Percentiles rank a stretch among this genome's conserved stretches.
Evolutionary conservation across 2,797 vertebrate genomes (phyloP).

Genomic region (Dipus sagitta): DNA sequence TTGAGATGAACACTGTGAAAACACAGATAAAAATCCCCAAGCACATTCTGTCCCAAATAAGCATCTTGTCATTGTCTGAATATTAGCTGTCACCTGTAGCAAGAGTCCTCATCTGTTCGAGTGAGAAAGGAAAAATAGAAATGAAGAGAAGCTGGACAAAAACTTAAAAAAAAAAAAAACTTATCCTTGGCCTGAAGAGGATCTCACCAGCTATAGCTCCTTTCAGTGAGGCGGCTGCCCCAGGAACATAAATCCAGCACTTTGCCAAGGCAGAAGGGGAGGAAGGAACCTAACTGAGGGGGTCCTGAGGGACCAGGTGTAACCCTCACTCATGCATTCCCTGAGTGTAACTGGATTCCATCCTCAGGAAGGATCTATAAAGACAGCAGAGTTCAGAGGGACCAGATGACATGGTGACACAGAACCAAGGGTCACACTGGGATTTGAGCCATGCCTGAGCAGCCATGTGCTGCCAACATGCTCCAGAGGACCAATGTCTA

Average conservation of each 20-base stretch:
- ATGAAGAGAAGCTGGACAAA: not conserved
- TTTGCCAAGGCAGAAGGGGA: rapidly evolving
- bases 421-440: not conserved
- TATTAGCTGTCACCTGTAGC: constrained; percentile 39
- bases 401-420: not conserved
- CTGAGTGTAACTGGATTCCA: rapidly evolving
- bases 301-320: too few relatives aligned
- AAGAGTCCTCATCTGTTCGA: constrained; percentile 34
- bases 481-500: not conserved
- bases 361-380: not conserved
- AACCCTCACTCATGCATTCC: not conserved
- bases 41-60: constrained; percentile 53
- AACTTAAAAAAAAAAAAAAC: not conserved
- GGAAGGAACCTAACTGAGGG: not conserved
- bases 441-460: not conserved
- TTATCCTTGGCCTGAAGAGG: not conserved
- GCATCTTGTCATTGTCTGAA: constrained; percentile 57
- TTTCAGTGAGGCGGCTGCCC: not conserved
- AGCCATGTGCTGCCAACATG: not conserved
- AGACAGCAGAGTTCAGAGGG: not conserved
- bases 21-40: constrained; percentile 18
- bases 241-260: not conserved
- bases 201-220: not conserved
- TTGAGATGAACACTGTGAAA: not conserved
- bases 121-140: constrained; percentile 10